Evolutionary conservation across 2,797 vertebrate species (phyloP).

Genomic region (Smutsia temminckii): DNA sequence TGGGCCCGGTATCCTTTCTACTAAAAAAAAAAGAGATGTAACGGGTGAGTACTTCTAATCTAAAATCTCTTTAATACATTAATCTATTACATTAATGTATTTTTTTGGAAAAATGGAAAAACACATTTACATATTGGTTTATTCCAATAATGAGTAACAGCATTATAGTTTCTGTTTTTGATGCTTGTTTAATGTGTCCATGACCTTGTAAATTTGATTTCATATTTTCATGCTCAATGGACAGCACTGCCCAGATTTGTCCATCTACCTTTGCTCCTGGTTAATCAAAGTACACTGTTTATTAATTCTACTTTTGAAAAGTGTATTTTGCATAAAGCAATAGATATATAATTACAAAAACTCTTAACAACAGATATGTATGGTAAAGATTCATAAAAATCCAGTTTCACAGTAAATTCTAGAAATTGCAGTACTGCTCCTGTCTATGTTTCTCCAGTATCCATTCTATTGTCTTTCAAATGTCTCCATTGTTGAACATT

Average conservation of each 20-base stretch:
- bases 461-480: background rate
- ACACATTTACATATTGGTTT: background rate
- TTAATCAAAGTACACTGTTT: background rate
- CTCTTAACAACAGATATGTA: background rate
- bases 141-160: background rate
- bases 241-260: background rate
- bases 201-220: background rate
- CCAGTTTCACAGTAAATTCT: background rate
- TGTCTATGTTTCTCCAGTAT: background rate
- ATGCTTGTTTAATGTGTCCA: background rate
- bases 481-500: background rate
- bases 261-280: background rate
- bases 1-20: no score
- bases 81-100: background rate
- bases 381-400: slow-evolving; percentile 2
- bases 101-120: background rate
- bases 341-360: background rate
- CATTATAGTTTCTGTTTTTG: background rate
- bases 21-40: background rate
- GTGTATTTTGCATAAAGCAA: background rate
- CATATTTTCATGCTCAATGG: background rate
- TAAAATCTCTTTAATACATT: background rate
- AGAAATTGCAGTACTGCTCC: background rate
- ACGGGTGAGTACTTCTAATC: background rate
- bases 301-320: slow-evolving; percentile 15